These are phyloP conservation scores for Neomonachus schauinslandi DNA, from an alignment of 2,113 vertebrate species.

Conservation along the genomic window DNA sequence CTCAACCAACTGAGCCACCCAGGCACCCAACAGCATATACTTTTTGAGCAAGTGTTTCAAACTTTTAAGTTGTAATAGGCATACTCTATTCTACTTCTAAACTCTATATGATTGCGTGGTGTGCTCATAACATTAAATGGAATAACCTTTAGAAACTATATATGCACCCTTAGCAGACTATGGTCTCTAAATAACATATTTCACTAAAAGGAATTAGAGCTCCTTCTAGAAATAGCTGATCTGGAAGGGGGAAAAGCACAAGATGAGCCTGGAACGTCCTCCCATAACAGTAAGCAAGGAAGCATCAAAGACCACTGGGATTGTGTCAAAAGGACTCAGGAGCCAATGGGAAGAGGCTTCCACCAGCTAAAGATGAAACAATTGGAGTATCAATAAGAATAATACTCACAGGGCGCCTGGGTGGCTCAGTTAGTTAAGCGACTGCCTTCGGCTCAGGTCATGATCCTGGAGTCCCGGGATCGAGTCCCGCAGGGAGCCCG, in stretches of 20 bases:
- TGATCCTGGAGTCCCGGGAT: no score
- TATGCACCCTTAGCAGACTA: background rate
- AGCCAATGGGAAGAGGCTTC: background rate
- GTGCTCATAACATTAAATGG: background rate
- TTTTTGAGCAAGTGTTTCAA: background rate
- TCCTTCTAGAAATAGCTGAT: conserved; percentile 6
- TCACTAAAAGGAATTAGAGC: background rate
- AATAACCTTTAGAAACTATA: background rate
- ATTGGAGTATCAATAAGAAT: background rate
- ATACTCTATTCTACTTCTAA: background rate
- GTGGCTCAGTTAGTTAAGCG: no score
- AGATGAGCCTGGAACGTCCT: background rate
- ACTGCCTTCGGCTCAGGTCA: no score
- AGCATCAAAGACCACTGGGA: background rate
- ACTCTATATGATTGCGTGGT: background rate
- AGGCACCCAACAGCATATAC: background rate
- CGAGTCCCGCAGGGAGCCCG: no score
- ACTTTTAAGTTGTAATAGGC: conserved; percentile 3
- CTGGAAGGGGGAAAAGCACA: background rate
- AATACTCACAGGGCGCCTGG: no score
- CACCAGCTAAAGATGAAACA: background rate
- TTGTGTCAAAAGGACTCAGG: background rate
- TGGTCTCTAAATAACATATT: background rate
- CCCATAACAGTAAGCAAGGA: background rate
- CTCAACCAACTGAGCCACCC: no score